phyloP scores from a whole-genome alignment of 2,113 vertebrate species.

The Himantopus leucocephalus region DNA sequence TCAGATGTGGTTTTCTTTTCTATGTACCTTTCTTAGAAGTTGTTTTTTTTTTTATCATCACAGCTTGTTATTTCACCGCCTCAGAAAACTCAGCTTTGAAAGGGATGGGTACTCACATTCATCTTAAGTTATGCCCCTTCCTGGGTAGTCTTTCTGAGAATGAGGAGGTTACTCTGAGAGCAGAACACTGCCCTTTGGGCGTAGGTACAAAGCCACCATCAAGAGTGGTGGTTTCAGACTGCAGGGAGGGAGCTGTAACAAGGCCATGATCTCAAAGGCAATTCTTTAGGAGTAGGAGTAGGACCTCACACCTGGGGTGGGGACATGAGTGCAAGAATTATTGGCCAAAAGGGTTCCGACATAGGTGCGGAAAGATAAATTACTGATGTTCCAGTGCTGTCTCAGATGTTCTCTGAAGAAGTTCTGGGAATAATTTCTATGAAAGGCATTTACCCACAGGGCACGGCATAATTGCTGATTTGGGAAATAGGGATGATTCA shows the following conservation, averaged over 20 bases:
- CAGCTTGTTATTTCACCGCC: background rate
- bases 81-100: background rate
- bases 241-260: background rate
- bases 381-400: constrained; percentile 24
- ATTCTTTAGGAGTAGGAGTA: background rate
- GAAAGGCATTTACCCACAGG: constrained; percentile 61
- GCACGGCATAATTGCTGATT: constrained; percentile 60
- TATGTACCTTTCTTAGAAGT: background rate
- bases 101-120: background rate
- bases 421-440: constrained; percentile 41
- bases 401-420: constrained; percentile 53
- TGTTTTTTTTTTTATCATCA: background rate
- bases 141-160: background rate
- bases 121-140: background rate
- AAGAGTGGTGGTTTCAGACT: background rate
- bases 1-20: background rate
- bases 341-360: background rate
- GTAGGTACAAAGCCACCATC: background rate
- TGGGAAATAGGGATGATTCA: constrained; percentile 57
- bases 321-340: background rate
- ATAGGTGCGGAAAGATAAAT: constrained; percentile 23
- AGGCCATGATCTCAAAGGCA: background rate
- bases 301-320: background rate
- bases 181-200: background rate
- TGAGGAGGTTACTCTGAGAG: background rate